These are phyloP conservation scores for Thalassarche chlororhynchos DNA, from an alignment of 2,113 vertebrate genomes.

Conservation along the genomic window DNA sequence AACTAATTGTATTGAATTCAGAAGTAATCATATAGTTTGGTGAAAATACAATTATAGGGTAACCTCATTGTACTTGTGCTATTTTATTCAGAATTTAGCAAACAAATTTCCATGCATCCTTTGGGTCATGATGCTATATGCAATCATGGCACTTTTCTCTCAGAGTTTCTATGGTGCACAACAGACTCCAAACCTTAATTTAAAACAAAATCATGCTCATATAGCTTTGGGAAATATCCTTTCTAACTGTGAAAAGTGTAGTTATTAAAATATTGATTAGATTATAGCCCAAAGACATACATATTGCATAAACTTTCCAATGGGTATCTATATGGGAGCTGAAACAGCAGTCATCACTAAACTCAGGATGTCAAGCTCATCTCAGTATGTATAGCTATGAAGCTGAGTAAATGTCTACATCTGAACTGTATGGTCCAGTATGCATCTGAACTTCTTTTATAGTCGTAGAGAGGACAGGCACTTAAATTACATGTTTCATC, in stretches of 20 bases:
- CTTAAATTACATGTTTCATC: not conserved
- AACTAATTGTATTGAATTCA: not conserved
- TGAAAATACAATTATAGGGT: not conserved
- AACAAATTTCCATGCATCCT: not conserved
- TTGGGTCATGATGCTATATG: not conserved
- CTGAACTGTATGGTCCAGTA: not conserved
- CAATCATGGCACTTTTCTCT: not conserved
- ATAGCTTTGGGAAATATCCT: slow-evolving; percentile 32
- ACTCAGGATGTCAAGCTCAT: not conserved
- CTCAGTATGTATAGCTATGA: not conserved
- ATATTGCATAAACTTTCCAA: not conserved
- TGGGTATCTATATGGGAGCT: not conserved
- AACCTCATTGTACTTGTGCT: not conserved
- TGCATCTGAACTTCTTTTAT: not conserved
- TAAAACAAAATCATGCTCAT: not conserved
- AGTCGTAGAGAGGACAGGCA: not conserved
- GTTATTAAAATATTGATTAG: slow-evolving; percentile 52
- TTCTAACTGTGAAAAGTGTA: not conserved
- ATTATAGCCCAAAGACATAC: not conserved
- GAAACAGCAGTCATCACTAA: not conserved
- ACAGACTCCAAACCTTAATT: not conserved
- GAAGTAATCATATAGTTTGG: not conserved
- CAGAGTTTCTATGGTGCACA: not conserved
- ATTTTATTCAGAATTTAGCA: not conserved
- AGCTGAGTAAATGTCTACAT: not conserved